Base-by-base conservation (phyloP, 2,888 invertebrate species). In the Lasioglossum oenotherae region DNA sequence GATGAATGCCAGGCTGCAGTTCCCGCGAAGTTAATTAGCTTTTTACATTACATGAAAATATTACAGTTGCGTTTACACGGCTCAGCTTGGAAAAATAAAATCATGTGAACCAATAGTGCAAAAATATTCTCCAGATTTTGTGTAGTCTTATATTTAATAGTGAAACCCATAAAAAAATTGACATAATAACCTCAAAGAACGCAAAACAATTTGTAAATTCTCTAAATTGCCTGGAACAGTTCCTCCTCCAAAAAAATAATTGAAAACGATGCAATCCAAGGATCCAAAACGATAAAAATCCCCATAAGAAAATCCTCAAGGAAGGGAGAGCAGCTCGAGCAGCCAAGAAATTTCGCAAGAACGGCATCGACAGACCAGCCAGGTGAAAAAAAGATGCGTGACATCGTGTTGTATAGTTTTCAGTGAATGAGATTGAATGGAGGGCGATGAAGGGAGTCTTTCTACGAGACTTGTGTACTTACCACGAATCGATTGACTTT, bases 401-500 rank as follows among this genome's bases (percentile, higher is more conserved):
- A 16, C 57, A 3, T 57, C 57, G n/a, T 64, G 31, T 64, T 64
- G 64, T 64, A 16, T 8, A 64, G 64, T 35, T 2, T 64, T 64
- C 19, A 4, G 64, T 64, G 64, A 64, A 31, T 35, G 64, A 64
- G 31, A 64, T 16, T 8, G 31, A 35, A 64, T 64, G 69, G 35
- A 69, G 69, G 14, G 14, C 27, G 38, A 27, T 44, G 69, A 71
- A 77, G 23, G 53, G 38, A 69, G 23, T 19, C 6, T 31, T 31
- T 69, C 57, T 64, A 81, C n/a, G 81, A 78, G 67, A 60, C 44
- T 57, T 12, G n/a, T 10, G 82, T 88, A 97, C 98, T 97, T 95
- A 98, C 98, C 97, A 98, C 98, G 96, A 98, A 98, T 96, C 98
- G 96, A 95, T 98, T 98, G 91, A 98, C 98, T 96, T 97, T 98